Evolutionary conservation across 2,888 invertebrate species (phyloP), one percentile per base, ranked within the genome.

Genomic region (Agrotis puta): DNA sequence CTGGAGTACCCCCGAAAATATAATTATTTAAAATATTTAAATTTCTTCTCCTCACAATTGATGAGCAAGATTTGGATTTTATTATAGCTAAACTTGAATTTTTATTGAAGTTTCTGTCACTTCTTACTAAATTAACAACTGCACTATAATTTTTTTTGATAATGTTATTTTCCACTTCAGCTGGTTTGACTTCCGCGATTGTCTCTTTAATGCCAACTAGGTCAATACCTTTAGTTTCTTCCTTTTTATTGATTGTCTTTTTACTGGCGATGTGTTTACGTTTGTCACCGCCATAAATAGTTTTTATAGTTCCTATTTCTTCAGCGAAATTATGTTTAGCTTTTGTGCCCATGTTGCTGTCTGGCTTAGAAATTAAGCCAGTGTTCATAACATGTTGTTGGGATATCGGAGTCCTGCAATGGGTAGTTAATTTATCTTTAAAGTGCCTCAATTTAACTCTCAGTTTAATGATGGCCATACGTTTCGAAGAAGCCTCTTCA

Each of bases 401-500:
- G 2, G 79, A 77, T 65, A 82, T 66, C 69, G 84, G 45, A n/a
- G 81, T 61, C 70, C 66, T 80, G 43, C 82, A 74, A 18, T 84
- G 82, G 13, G 84, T 83, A 7, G 70, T 78, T 14, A 85, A 68
- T 69, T 84, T 88, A 39, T 92, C 84, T 75, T 85, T 88, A 9
- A 92, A 74, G 71, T 88, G 83, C 33, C 84, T 90, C 47, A 95
- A 78, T 69, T 92, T 94, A 47, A 94, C 85, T 43, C 81, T 89
- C 1, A 95, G 79, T 77, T 87, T 90, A 47, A 94, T 85, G 2
- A 85, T 85, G 14, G 92, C 93, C 82, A 94, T 91, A 22, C 91
- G 88, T 84, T 88, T 92, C 7, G 91, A 90, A 20, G 89, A 88
- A n/a, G 82, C 53, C 64, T 94, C 91, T 72, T 94, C 87, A 75